Base-by-base conservation (phyloP, 2,797 vertebrate genomes). In the Thunnus albacares region DNA sequence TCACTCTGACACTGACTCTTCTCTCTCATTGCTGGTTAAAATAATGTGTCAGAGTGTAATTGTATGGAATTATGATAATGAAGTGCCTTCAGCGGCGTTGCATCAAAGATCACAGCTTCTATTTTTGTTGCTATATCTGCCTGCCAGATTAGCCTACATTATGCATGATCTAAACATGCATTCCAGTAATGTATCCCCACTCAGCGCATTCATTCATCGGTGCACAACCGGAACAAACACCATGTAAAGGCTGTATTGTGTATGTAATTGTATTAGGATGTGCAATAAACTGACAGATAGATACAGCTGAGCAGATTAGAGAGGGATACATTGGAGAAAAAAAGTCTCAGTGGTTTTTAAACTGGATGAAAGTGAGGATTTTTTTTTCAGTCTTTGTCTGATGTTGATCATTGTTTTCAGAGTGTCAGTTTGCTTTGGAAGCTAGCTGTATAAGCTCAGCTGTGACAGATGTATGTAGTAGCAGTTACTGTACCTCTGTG, bases 51-150 rank as follows among this genome's bases (percentile, higher is more conserved):
- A 53, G 51, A 17, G 45, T 56, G 70, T 77, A 74, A 84, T 66
- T 82, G 57, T 70, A 77, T 69, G 73, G 69, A 57, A 64, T 86
- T 75, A 81, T 87, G 75, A 65, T 77, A 75, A 86, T 81, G 20
- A 75, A 69, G 55, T 28, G 52, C 67, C 70, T 75, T 68, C 66
- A 83, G 83, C 65, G 49, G 77, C 14, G 17, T 74, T 84, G 71
- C 81, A 77, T 79, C 65, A 80, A 74, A 80, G 61, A 87, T 84
- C 75, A 78, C 77, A 43, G 74, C 43, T 81, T 80, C 64, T 85
- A 70, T 81, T 86, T 75, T 59, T 0, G 81, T 75, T 64, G 74
- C 57, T 53, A 67, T 78, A 69, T 75, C 71, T 84, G 69, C 72
- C 70, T 64, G 11, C 58, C 51, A 74, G 73, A 69, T 82, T 87